Base-by-base conservation (phyloP, 2,888 invertebrate genomes). In the Ceramica pisi region DNA sequence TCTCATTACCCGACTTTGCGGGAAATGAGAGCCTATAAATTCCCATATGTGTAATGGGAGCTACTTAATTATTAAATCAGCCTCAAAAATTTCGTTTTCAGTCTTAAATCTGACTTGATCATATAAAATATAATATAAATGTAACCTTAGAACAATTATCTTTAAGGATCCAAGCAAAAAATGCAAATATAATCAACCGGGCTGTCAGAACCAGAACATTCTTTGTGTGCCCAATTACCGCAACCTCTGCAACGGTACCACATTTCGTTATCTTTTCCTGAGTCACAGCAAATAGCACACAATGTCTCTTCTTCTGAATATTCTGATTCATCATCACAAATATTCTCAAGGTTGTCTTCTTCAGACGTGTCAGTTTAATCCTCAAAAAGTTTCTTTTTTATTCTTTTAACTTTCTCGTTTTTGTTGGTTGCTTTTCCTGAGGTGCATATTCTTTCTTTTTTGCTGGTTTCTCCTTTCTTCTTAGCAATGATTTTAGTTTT, bases 231-330 rank as follows among this genome's bases (percentile, higher is more conserved):
- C n/a, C n/a, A n/a, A n/a, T 67, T 81, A 59, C 81, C 78, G 62
- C 78, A 81, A 75, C 80, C 61, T 81, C 81, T 78, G 60, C 77
- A 80, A 66, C 81, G 78, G 71, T 83, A 83, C 82, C 84, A 84
- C 81, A 80, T 80, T 56, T 83, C 82, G 16, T 62, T 59, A 82
- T 64, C 67, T 79, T 80, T 82, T 71, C 80, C 82, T 56, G 71
- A 61, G 68, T 84, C 82, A 61, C 57, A 77, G 59, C 83, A 83
- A 82, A 84, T 81, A 59, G 78, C 69, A 79, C 79, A 76, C 53
- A 80, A 82, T 48, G 61, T 74, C 26, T 78, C 69, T 55, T 79
- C 80, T 78, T 84, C 79, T 64, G 78, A 83, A 74, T 82, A 79
- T 75, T 81, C 80, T 72, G 78, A 84, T 59, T 82, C 78, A 80